A percentile compares a stretch with the other conserved stretches of the same genome.
Evolutionary conservation across 2,888 invertebrate species (phyloP).

Genomic region (Gerris lacustris): DNA sequence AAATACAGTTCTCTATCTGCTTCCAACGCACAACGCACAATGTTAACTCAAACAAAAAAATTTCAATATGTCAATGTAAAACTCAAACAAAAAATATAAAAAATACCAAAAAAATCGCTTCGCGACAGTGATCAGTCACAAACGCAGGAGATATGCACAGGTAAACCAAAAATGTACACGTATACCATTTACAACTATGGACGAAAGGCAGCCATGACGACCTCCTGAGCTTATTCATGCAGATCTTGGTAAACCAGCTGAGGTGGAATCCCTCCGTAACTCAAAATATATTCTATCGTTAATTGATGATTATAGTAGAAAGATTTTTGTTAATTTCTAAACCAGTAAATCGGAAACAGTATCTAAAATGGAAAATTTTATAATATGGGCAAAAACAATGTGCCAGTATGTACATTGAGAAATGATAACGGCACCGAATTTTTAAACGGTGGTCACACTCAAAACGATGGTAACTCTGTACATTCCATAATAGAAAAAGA

Average conservation of each 20-base stretch:
- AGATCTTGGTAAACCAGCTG: neutral
- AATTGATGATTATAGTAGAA: conserved; percentile 1
- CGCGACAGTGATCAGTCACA: too few relatives aligned
- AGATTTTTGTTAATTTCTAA: neutral
- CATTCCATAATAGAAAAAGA: too few relatives aligned
- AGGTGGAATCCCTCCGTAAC: neutral
- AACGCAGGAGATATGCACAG: too few relatives aligned
- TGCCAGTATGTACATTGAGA: neutral
- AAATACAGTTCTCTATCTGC: too few relatives aligned
- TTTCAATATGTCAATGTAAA: too few relatives aligned
- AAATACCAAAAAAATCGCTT: too few relatives aligned
- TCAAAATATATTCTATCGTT: neutral
- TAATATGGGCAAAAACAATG: neutral
- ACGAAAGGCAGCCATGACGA: neutral
- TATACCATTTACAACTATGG: neutral
- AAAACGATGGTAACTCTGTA: too few relatives aligned
- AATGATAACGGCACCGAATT: neutral
- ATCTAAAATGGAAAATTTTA: neutral
- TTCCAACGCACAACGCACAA: too few relatives aligned
- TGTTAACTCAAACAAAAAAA: too few relatives aligned
- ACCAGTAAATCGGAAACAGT: neutral
- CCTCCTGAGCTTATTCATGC: neutral
- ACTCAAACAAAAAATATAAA: too few relatives aligned
- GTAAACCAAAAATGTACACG: neutral
- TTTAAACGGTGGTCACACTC: too few relatives aligned